These are phyloP conservation scores for Synergus gifuensis DNA, from an alignment of 2,888 invertebrate species.

Conservation along the genomic window DNA sequence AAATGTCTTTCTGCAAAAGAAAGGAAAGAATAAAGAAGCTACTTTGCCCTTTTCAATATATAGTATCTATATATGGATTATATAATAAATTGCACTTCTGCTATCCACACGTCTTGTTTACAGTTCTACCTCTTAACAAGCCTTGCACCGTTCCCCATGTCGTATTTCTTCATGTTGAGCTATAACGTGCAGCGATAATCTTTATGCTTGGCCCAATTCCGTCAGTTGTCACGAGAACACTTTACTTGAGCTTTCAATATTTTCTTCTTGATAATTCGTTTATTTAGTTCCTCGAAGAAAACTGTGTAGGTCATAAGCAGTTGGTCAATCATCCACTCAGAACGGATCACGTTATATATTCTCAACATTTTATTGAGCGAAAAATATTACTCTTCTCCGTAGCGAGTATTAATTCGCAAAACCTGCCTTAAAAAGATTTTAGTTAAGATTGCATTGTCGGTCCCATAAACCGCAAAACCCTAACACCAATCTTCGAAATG, in stretches of 20 bases:
- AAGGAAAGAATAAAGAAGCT: too few species aligned
- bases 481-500: background rate
- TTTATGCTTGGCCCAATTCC: conserved; percentile 20
- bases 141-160: background rate
- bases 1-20: too few species aligned
- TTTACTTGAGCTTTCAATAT: conserved; percentile 16
- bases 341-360: background rate
- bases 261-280: conserved; percentile 12
- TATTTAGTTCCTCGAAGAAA: conserved; percentile 6
- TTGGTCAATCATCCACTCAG: background rate
- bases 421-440: too few species aligned
- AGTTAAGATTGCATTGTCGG: background rate
- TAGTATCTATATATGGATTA: too few species aligned
- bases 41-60: too few species aligned
- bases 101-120: background rate
- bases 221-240: conserved; percentile 35
- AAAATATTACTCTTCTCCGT: too few species aligned
- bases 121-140: background rate
- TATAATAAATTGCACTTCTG: background rate
- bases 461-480: background rate
- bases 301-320: background rate
- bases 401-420: too few species aligned
- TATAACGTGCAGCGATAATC: conserved; percentile 37
- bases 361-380: too few species aligned
- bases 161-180: conserved; percentile 1